Conservation (phyloP, 2,797 vertebrate genomes). For the Podargus strigoides region DNA sequence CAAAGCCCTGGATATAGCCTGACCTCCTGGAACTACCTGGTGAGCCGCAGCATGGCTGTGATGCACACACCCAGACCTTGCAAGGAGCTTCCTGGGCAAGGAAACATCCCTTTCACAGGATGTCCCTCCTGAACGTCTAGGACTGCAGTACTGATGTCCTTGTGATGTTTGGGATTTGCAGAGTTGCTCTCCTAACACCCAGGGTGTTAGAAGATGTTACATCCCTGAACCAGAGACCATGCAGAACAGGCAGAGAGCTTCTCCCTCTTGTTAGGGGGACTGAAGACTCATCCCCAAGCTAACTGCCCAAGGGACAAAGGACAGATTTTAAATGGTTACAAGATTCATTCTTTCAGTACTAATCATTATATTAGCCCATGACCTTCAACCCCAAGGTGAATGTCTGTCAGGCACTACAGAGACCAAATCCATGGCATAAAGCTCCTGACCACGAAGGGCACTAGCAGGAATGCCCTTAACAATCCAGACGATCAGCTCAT, state of each 20-base stretch:
- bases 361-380: neutral
- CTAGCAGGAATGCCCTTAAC: neutral
- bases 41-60: neutral
- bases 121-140: neutral
- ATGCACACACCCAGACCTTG: rapidly evolving
- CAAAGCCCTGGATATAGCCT: neutral
- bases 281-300: neutral
- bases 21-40: neutral
- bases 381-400: neutral
- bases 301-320: neutral
- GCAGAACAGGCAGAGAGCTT: neutral
- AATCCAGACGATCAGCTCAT: neutral
- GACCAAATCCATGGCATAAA: neutral
- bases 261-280: neutral
- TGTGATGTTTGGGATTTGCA: rapidly evolving
- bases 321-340: neutral
- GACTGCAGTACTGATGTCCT: neutral
- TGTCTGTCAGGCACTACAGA: neutral
- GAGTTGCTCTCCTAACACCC: neutral
- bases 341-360: neutral
- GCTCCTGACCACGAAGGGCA: neutral
- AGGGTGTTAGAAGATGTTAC: neutral
- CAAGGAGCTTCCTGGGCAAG: neutral
- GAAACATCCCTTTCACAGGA: neutral
- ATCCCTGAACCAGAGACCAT: neutral